Evolutionary conservation across 2,797 vertebrate species (phyloP).

Genomic region (Cirrhinus mrigala): DNA sequence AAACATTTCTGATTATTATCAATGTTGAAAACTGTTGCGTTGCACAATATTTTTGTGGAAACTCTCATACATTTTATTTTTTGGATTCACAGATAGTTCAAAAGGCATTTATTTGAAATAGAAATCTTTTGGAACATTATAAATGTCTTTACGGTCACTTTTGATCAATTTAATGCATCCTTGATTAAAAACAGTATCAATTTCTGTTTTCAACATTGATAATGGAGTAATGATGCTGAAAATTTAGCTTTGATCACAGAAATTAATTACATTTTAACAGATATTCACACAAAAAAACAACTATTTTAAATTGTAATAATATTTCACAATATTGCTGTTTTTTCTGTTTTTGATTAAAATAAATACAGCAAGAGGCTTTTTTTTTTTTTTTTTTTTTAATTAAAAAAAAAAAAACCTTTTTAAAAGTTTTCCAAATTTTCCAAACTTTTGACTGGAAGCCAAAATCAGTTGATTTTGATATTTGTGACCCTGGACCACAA

Average conservation of each 20-base stretch:
- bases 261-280: background rate
- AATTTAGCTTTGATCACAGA: background rate
- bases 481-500: too few species aligned
- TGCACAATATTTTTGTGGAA: background rate
- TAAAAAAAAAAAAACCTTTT: background rate
- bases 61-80: too few species aligned
- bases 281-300: background rate
- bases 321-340: background rate
- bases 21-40: background rate
- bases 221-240: background rate
- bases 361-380: background rate
- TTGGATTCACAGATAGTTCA: too few species aligned
- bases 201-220: background rate
- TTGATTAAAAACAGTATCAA: too few species aligned
- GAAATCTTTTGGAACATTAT: too few species aligned
- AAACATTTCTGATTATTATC: background rate
- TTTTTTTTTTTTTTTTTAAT: background rate
- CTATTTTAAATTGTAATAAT: background rate
- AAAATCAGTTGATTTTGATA: too few species aligned
- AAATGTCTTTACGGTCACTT: too few species aligned
- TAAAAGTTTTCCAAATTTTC: too few species aligned
- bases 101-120: too few species aligned
- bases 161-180: too few species aligned
- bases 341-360: background rate
- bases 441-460: too few species aligned